phyloP scores from a whole-genome alignment of 1,140 invertebrate species.

The Lordiphosa mommai region DNA sequence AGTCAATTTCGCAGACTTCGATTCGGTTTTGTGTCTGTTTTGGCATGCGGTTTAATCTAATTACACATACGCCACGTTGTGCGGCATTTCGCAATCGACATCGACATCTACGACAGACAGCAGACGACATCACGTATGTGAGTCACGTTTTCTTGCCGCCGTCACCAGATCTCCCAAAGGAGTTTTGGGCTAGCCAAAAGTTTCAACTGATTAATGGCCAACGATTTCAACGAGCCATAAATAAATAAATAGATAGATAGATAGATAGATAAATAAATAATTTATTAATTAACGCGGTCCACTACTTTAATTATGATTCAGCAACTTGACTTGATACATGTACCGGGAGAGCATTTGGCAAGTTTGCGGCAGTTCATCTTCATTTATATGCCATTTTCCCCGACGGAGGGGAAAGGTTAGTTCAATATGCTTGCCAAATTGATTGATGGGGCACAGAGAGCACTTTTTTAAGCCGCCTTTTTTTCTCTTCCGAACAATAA shows the following conservation, averaged over 20 bases:
- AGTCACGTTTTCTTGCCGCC: constrained; percentile 73
- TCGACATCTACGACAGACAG: constrained; percentile 11
- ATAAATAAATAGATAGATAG: constrained; percentile 32
- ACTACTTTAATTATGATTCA: constrained; percentile 34
- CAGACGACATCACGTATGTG: constrained; percentile 42
- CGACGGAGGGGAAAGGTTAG: constrained; percentile 16
- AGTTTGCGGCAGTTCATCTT: constrained; percentile 58
- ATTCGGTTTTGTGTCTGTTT: constrained; percentile 53
- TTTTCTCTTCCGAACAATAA: constrained; percentile 41
- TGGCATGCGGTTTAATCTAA: constrained; percentile 75
- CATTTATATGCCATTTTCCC: constrained; percentile 57
- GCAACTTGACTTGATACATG: constrained; percentile 5
- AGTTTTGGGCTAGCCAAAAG: constrained; percentile 48
- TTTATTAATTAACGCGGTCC: constrained; percentile 70
- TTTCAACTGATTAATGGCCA: constrained; percentile 68
- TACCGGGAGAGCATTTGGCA: background rate
- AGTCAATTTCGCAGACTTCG: constrained; percentile 63
- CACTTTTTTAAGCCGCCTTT: constrained; percentile 34
- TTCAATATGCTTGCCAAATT: constrained; percentile 43
- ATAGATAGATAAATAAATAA: constrained; percentile 36
- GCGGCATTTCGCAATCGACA: constrained; percentile 54
- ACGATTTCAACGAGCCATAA: constrained; percentile 54
- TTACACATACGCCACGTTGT: constrained; percentile 77
- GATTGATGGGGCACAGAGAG: constrained; percentile 55
- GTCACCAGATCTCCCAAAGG: constrained; percentile 59